Base-by-base conservation (phyloP, 2,797 vertebrate species). In the Austrolebias charrua region DNA sequence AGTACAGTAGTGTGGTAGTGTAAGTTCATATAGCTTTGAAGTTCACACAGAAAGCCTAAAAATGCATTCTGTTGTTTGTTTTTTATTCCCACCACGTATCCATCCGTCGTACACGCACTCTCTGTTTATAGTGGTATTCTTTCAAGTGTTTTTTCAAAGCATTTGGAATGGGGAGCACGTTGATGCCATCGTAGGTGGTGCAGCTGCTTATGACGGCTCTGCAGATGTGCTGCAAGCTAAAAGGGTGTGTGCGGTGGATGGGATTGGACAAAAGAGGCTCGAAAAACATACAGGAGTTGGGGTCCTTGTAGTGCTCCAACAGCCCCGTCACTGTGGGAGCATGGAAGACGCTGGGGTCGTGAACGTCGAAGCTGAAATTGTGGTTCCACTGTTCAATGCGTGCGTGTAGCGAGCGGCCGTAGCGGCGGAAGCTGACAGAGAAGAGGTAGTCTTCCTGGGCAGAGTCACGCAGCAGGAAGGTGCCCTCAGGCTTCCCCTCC, bases 361-460 rank as follows among this genome's bases (percentile, higher is more conserved):
- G 94, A 18, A 94, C 94, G 2, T 95, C 94, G 0, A 95, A 95
- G 88, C 94, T 95, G 63, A 95, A 95, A 42, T 94, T 94, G 88
- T 94, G 93, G 77, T 95, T 95, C 93, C 93, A 94, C 84, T 95
- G 94, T 78, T 95, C 94, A 0, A 95, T 93, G 45, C 94, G 93
- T 0, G 94, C 94, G 0, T 95, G 94, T 1, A 94, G 89, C 0
- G 94, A 95, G 67, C 94, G 94, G 35, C 94, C 92, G 1, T 93
- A 94, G 60, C 94, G 92, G 2, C 94, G 93, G 88, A 95, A 95
- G 83, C 94, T 95, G 19, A 95, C 94, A 0, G 94, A 95, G 83
- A 95, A 95, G 54, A 95, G 92, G 81, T 95, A 95, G 80, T 95
- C 94, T 54, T 95, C 94, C 77, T 95, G 94, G 10, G 94, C 94